These are phyloP conservation scores for Fragum sueziense DNA, from an alignment of 2,888 invertebrate genomes.

Conservation along the genomic window DNA sequence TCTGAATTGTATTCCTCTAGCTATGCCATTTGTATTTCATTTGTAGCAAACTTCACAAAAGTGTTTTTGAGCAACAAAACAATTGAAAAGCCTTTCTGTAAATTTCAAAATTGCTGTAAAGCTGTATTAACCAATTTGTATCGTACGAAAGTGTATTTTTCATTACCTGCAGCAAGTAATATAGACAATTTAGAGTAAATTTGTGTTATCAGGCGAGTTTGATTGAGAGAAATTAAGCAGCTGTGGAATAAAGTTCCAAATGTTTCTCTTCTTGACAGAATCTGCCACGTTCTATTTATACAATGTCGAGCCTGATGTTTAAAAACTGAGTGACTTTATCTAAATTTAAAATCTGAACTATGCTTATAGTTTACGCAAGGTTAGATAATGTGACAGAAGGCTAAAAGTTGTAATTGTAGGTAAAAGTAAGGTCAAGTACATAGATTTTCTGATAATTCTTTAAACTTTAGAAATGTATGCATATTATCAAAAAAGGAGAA, in stretches of 20 bases:
- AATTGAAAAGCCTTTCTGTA: too few relatives aligned
- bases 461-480: too few relatives aligned
- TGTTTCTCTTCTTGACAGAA: neutral
- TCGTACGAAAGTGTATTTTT: neutral
- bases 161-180: neutral
- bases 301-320: constrained; percentile 1
- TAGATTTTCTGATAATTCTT: too few relatives aligned
- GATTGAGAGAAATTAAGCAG: constrained; percentile 4
- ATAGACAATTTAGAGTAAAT: neutral
- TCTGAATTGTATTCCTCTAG: too few relatives aligned
- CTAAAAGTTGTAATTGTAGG: too few relatives aligned
- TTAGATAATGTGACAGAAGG: neutral
- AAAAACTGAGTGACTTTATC: neutral
- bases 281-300: constrained; percentile 7
- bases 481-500: too few relatives aligned
- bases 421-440: too few relatives aligned
- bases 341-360: constrained; percentile 5
- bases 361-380: neutral
- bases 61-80: too few relatives aligned
- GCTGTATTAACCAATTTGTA: too few relatives aligned
- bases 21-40: too few relatives aligned
- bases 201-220: neutral
- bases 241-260: constrained; percentile 4
- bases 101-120: too few relatives aligned
- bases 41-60: too few relatives aligned